phyloP scores from a whole-genome alignment of 2,113 vertebrate genomes.

The Amblyornis subalaris region DNA sequence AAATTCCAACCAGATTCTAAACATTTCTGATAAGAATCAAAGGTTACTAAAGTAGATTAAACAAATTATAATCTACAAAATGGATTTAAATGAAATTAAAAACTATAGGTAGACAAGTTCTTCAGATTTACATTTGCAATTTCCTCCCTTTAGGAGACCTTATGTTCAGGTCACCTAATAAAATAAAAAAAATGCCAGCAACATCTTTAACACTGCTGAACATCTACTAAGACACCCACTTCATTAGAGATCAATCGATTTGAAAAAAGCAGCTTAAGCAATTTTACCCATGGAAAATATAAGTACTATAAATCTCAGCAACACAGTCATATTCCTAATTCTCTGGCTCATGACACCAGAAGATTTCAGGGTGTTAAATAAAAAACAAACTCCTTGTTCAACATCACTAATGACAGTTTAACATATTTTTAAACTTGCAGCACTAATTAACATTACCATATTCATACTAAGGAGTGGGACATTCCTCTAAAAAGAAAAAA shows the following conservation, averaged over 20 bases:
- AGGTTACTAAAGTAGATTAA: neutral
- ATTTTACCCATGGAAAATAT: neutral
- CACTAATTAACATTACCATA: neutral
- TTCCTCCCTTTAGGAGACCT: neutral
- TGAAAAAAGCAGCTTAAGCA: neutral
- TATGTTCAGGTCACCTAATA: neutral
- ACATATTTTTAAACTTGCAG: neutral
- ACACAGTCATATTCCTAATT: neutral
- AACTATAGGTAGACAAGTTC: neutral
- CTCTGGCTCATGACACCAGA: neutral
- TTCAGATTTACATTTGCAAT: neutral
- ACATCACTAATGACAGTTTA: neutral
- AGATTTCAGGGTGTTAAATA: neutral
- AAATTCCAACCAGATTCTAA: neutral
- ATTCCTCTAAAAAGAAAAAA: neutral
- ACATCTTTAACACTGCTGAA: neutral
- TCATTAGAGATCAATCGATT: neutral
- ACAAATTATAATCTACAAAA: neutral
- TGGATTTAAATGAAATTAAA: neutral
- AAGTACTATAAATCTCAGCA: neutral
- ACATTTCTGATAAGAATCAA: neutral
- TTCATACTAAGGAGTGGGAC: neutral
- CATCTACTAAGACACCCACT: neutral
- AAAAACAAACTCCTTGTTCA: neutral
- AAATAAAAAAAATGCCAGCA: neutral